Evolutionary conservation across 1,140 invertebrate genomes (phyloP).

Genomic region (Drosophila carrolli): DNA sequence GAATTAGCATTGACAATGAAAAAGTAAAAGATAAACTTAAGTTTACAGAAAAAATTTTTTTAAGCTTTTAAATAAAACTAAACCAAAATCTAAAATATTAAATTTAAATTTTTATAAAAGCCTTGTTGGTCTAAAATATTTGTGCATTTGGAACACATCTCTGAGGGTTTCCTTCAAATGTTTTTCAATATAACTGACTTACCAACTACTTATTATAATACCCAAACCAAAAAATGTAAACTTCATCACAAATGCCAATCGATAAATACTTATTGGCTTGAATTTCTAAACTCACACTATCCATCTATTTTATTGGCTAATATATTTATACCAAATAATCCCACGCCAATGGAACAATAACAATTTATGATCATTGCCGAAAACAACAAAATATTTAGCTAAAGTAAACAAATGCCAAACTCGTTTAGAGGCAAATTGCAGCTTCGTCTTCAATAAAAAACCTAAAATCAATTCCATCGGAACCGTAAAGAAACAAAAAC

Average conservation of each 20-base stretch:
- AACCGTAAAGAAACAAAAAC: slow-evolving; percentile 16
- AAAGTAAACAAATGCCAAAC: slow-evolving; percentile 45
- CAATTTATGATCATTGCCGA: slow-evolving; percentile 46
- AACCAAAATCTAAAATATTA: too few relatives aligned
- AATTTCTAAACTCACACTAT: slow-evolving; percentile 20
- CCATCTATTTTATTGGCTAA: slow-evolving; percentile 10
- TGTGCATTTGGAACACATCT: too few relatives aligned
- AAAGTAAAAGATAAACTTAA: too few relatives aligned
- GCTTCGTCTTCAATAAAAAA: slow-evolving; percentile 16
- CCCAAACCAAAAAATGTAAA: neutral
- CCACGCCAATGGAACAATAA: slow-evolving; percentile 51
- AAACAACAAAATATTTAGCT: slow-evolving; percentile 17
- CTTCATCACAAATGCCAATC: slow-evolving; percentile 4
- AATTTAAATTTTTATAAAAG: too few relatives aligned
- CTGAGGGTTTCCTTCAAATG: too few relatives aligned
- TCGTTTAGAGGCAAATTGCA: slow-evolving; percentile 34
- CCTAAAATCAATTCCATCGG: slow-evolving; percentile 27
- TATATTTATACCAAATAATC: slow-evolving; percentile 33
- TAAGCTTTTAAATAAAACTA: too few relatives aligned
- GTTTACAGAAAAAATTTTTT: too few relatives aligned
- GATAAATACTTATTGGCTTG: slow-evolving; percentile 22
- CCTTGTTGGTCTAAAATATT: too few relatives aligned
- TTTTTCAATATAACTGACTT: too few relatives aligned
- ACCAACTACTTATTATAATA: too few relatives aligned
- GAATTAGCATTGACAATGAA: too few relatives aligned